A percentile compares a stretch with the other conserved stretches of the same genome.
Evolutionary conservation across 1,140 invertebrate species (phyloP).

Genomic region (Cylas formicarius): DNA sequence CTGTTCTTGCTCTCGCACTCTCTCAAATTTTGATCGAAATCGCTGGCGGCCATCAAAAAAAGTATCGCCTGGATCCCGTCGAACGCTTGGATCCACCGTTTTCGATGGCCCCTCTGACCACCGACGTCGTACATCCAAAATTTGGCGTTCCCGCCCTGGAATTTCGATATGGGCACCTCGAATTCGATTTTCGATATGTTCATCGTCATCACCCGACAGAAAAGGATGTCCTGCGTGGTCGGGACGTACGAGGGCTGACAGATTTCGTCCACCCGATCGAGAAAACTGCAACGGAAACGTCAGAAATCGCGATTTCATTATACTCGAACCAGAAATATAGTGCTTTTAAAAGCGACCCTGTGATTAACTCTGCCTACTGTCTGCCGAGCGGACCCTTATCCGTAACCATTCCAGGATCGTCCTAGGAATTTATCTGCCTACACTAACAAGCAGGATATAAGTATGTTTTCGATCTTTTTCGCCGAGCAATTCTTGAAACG

Average conservation of each 20-base stretch:
- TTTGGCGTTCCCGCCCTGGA: conserved; percentile 56
- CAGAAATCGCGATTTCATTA: too few species aligned
- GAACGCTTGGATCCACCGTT: conserved; percentile 55
- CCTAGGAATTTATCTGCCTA: too few species aligned
- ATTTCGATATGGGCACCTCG: conserved; percentile 58
- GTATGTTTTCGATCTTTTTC: too few species aligned
- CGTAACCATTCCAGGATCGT: too few species aligned
- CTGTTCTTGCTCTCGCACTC: conserved; percentile 65
- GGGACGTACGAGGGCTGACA: conserved; percentile 55
- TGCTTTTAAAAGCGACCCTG: too few species aligned
- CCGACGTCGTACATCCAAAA: conserved; percentile 77
- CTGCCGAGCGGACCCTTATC: too few species aligned
- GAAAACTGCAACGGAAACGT: conserved; percentile 60
- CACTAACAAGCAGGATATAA: too few species aligned
- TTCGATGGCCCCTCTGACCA: conserved; percentile 57
- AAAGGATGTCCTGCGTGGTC: conserved; percentile 61
- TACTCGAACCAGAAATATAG: too few species aligned
- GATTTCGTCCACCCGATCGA: conserved; percentile 56
- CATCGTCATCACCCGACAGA: conserved; percentile 60
- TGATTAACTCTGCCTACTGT: too few species aligned
- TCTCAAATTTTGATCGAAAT: conserved; percentile 68
- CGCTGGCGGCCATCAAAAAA: conserved; percentile 68
- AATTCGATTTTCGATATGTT: conserved; percentile 69
- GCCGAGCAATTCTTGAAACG: too few species aligned
- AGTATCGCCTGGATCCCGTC: conserved; percentile 73